Conservation (phyloP, 1,140 invertebrate species). For the Drosophila littoralis region DNA sequence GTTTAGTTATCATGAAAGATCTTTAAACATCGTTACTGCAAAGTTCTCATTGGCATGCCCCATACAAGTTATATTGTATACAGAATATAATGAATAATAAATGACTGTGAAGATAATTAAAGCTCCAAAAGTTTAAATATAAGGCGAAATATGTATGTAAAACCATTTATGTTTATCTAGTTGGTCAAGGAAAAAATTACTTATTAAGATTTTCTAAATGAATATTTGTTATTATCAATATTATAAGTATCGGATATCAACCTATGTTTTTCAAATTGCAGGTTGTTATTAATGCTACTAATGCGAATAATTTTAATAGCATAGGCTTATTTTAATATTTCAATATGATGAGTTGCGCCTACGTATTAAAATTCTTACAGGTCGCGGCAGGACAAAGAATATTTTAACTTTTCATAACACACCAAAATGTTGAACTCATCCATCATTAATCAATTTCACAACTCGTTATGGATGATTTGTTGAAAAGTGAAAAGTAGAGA, state of each 20-base stretch:
- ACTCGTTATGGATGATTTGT: slow-evolving; percentile 51
- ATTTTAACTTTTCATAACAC: slow-evolving; percentile 5
- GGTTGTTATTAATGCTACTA: no score
- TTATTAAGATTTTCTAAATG: no score
- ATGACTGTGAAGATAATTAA: no score
- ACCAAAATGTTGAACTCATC: slow-evolving; percentile 24
- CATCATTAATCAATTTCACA: slow-evolving; percentile 52
- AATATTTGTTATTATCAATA: no score
- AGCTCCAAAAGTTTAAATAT: no score
- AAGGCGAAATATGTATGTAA: no score
- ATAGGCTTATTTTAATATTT: background rate
- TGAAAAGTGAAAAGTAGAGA: slow-evolving; percentile 16
- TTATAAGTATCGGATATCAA: no score
- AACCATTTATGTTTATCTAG: no score
- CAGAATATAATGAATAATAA: no score
- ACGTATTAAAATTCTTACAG: background rate
- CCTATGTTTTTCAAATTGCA: no score
- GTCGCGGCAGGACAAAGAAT: background rate
- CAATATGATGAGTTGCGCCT: background rate
- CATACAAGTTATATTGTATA: background rate
- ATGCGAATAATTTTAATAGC: no score
- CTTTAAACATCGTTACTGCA: slow-evolving; percentile 46
- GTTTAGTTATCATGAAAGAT: background rate
- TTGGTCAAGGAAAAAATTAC: no score
- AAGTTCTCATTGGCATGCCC: slow-evolving; percentile 58